Percentiles rank a stretch among this genome's conserved stretches.
These are phyloP conservation scores for Achroia grisella DNA, from an alignment of 1,140 invertebrate species.

Conservation along the genomic window DNA sequence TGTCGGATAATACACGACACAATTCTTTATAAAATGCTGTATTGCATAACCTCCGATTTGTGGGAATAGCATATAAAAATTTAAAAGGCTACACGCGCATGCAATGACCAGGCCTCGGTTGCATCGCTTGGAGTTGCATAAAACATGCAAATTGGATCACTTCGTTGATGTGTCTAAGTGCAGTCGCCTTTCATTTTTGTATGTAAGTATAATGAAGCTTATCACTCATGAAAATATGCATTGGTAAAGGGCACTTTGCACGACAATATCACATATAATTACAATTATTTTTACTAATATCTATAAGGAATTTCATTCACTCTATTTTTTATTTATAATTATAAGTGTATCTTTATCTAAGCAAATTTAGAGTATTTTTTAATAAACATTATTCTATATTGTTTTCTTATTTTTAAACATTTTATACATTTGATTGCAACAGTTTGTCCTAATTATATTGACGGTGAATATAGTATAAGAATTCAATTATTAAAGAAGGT, in stretches of 20 bases:
- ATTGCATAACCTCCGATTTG: constrained; percentile 46
- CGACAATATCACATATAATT: no score
- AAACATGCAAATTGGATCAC: constrained; percentile 71
- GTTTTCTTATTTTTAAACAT: no score
- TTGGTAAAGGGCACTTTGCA: constrained; percentile 44
- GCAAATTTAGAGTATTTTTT: no score
- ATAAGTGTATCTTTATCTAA: no score
- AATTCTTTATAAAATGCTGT: constrained; percentile 34
- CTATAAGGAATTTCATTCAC: no score
- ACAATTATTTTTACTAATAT: no score
- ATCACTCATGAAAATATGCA: constrained; percentile 62
- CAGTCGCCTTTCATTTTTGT: constrained; percentile 61
- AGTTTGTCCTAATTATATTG: no score
- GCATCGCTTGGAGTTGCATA: constrained; percentile 57
- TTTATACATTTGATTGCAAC: no score
- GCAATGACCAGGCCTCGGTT: constrained; percentile 38
- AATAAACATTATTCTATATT: no score
- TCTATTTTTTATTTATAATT: no score
- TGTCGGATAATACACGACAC: constrained; percentile 14
- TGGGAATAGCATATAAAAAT: constrained; percentile 65
- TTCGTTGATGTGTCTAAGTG: constrained; percentile 59
- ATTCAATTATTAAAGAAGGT: constrained; percentile 4
- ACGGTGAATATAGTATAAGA: no score
- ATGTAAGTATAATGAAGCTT: constrained; percentile 56
- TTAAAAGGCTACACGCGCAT: constrained; percentile 54